phyloP scores from a whole-genome alignment of 2,888 invertebrate genomes.

The Acronicta aceris region DNA sequence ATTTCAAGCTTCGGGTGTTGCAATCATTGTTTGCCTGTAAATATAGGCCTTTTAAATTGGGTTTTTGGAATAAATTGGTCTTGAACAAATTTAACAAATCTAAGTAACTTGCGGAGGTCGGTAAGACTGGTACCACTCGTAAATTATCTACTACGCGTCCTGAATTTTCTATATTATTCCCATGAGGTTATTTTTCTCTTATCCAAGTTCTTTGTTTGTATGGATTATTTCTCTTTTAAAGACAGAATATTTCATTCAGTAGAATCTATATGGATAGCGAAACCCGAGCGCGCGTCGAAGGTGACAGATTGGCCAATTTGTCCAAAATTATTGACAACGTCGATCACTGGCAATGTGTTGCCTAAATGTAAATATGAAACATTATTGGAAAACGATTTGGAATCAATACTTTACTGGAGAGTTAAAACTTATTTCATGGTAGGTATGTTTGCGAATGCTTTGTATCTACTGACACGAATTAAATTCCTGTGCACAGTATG shows the following conservation, averaged over 20 bases:
- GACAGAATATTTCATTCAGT: slow-evolving; percentile 1
- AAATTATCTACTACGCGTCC: slow-evolving; percentile 43
- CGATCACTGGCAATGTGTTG: slow-evolving; percentile 50
- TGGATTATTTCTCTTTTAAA: slow-evolving; percentile 8
- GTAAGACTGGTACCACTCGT: slow-evolving; percentile 24
- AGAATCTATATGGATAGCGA: slow-evolving; percentile 27
- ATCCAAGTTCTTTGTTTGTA: slow-evolving; percentile 10
- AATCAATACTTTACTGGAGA: slow-evolving; percentile 47
- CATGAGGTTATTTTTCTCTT: slow-evolving; percentile 31
- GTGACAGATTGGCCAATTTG: slow-evolving; percentile 71
- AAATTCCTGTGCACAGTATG: slow-evolving; percentile 32
- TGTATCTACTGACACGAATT: slow-evolving; percentile 45
- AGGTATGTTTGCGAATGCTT: slow-evolving; percentile 21
- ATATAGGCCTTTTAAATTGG: slow-evolving; percentile 43
- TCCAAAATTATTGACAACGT: slow-evolving; percentile 58
- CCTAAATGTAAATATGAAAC: slow-evolving; percentile 44
- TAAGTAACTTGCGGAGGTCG: slow-evolving; percentile 26
- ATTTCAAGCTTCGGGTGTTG: slow-evolving; percentile 10
- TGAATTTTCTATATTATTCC: slow-evolving; percentile 47
- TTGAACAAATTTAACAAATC: slow-evolving; percentile 41
- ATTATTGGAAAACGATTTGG: slow-evolving; percentile 64
- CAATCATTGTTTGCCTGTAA: slow-evolving; percentile 33
- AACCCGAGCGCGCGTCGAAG: slow-evolving; percentile 48
- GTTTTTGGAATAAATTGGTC: slow-evolving; percentile 47
- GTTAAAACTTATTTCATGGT: slow-evolving; percentile 44